Evolutionary conservation across 2,888 invertebrate genomes (phyloP).

Genomic region (Zygothrica quintamaculata): DNA sequence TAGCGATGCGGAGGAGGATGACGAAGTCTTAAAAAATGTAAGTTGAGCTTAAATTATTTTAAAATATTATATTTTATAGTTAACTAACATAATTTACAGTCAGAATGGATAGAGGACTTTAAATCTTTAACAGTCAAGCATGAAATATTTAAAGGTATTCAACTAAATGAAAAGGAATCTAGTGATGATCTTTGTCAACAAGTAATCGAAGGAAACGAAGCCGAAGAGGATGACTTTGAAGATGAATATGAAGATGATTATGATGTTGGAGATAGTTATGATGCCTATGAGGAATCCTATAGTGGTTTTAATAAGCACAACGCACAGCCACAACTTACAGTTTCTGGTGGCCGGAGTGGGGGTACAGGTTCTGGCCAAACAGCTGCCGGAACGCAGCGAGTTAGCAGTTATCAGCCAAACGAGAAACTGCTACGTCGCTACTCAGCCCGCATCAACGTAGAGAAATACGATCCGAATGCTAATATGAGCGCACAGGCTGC

Average conservation of each 20-base stretch:
- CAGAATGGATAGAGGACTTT: conserved; percentile 65
- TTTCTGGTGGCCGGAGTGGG: conserved; percentile 19
- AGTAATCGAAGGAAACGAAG: conserved; percentile 24
- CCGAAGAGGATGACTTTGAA: conserved; percentile 39
- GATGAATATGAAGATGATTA: conserved; percentile 68
- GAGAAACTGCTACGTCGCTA: conserved; percentile 93
- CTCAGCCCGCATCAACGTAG: conserved; percentile 92
- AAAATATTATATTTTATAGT: conserved; percentile 7
- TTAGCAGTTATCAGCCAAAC: conserved; percentile 90
- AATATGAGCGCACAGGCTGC: conserved; percentile 87
- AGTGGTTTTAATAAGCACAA: conserved; percentile 82
- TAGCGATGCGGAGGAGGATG: conserved; percentile 83
- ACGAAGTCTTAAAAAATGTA: conserved; percentile 52
- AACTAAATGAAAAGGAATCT: conserved; percentile 41
- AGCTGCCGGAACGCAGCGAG: conserved; percentile 85
- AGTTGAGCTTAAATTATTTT: neutral
- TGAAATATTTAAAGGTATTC: conserved; percentile 69
- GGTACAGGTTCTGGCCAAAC: conserved; percentile 11
- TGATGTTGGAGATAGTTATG: conserved; percentile 62
- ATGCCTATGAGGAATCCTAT: conserved; percentile 82
- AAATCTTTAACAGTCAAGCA: conserved; percentile 78
- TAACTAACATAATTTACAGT: conserved; percentile 42
- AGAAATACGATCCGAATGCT: conserved; percentile 89
- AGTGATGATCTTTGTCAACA: conserved; percentile 51
- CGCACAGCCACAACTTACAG: conserved; percentile 61